These are phyloP conservation scores for Drosophila phalerata DNA, from an alignment of 2,888 invertebrate species.

Conservation along the genomic window DNA sequence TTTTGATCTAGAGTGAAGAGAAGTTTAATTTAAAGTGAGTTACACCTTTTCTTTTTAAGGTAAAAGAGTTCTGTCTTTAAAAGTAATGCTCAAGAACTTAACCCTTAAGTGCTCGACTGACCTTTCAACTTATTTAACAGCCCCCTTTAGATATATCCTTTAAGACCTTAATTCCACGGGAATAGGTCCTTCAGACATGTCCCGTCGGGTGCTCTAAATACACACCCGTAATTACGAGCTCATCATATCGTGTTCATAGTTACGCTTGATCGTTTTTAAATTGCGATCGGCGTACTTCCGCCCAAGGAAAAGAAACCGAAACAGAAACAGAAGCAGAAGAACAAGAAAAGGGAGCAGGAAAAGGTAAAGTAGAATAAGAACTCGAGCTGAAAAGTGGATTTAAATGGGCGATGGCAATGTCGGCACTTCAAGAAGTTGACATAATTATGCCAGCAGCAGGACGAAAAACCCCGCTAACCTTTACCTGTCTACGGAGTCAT, in stretches of 20 bases:
- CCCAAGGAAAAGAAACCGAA: conserved; percentile 21
- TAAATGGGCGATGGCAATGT: conserved; percentile 46
- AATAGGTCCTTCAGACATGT: conserved; percentile 26
- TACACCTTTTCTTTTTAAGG: background rate
- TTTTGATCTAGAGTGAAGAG: background rate
- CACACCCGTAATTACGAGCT: conserved; percentile 70
- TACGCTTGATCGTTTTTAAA: conserved; percentile 80
- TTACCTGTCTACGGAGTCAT: conserved; percentile 42
- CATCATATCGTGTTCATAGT: conserved; percentile 58
- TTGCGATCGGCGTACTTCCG: conserved; percentile 74
- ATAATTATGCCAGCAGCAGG: conserved; percentile 75
- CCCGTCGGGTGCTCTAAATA: conserved; percentile 65
- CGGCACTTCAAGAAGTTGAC: conserved; percentile 79
- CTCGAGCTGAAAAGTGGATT: conserved; percentile 33
- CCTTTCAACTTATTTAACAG: conserved; percentile 8
- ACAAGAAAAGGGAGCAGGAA: background rate
- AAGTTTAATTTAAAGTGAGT: background rate
- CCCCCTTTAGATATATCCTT: conserved; percentile 35
- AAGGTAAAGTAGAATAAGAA: conserved; percentile 6
- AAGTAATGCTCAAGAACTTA: background rate
- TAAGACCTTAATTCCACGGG: background rate
- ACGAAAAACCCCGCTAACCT: conserved; percentile 18
- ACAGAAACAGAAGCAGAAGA: background rate
- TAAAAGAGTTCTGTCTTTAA: background rate
- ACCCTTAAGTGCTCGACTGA: conserved; percentile 1